A percentile compares a stretch with the other conserved stretches of the same genome.
Evolutionary conservation across 2,797 vertebrate species (phyloP).

Genomic region (Pseudotriccus pelzelni): DNA sequence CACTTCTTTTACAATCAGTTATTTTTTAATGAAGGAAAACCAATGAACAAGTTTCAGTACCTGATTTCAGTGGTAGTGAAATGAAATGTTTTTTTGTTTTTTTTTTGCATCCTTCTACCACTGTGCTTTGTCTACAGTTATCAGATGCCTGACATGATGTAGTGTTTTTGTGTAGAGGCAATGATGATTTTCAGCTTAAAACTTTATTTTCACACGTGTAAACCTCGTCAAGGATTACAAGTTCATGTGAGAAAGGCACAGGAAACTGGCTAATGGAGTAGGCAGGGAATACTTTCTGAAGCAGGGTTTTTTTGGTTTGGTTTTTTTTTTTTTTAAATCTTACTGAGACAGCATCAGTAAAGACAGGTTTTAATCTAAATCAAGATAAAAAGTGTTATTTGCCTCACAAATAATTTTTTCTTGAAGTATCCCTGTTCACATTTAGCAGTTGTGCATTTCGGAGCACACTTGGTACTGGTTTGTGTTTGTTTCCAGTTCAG

Average conservation of each 20-base stretch:
- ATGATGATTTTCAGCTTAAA: neutral
- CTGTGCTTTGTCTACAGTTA: neutral
- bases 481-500: neutral
- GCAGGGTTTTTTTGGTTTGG: neutral
- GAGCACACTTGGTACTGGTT: neutral
- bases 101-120: neutral
- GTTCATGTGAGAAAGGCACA: neutral
- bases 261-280: neutral
- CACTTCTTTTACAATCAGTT: slow-evolving; percentile 30
- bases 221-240: neutral
- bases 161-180: neutral
- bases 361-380: neutral
- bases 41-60: neutral
- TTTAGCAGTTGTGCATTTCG: neutral
- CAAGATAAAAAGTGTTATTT: neutral
- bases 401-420: neutral
- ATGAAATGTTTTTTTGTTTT: neutral
- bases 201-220: neutral
- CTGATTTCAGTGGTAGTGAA: neutral
- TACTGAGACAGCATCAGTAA: neutral
- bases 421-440: neutral
- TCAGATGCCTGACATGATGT: neutral
- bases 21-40: slow-evolving; percentile 60
- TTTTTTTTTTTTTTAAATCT: neutral
- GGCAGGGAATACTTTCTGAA: neutral